Evolutionary conservation across 1,140 invertebrate species (phyloP).

Genomic region (Euglossa dilemma): DNA sequence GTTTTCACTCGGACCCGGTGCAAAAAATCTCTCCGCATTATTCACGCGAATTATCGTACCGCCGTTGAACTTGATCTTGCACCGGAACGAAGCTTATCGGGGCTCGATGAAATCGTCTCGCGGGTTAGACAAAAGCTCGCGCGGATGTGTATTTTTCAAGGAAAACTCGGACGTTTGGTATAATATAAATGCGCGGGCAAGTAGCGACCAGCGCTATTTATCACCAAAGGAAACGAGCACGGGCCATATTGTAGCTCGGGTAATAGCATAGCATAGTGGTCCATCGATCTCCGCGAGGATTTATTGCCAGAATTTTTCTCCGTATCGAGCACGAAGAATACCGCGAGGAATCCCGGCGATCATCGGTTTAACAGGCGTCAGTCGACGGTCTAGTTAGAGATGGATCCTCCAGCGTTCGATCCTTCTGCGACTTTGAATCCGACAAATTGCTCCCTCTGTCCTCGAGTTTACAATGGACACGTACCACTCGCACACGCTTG

Average conservation of each 20-base stretch:
- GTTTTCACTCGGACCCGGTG: no score
- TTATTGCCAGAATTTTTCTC: constrained; percentile 46
- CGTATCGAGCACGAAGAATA: constrained; percentile 28
- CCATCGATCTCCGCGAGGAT: constrained; percentile 36
- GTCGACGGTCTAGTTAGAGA: not conserved
- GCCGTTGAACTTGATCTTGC: not conserved
- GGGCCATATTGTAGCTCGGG: constrained; percentile 23
- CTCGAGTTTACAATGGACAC: not conserved
- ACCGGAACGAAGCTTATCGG: not conserved
- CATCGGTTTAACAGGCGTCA: constrained; percentile 26
- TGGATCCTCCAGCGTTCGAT: not conserved
- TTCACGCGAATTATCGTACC: not conserved
- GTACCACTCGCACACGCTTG: not conserved
- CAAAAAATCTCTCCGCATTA: no score
- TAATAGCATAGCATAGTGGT: constrained; percentile 36
- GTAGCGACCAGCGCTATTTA: constrained; percentile 12
- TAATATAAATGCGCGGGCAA: constrained; percentile 24
- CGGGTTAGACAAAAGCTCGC: no score
- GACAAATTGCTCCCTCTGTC: not conserved
- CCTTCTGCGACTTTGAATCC: not conserved
- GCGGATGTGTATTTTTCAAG: not conserved
- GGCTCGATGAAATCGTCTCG: not conserved
- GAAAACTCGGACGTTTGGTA: not conserved
- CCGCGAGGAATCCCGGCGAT: not conserved
- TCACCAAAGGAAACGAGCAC: constrained; percentile 30